Percentiles rank a stretch among this genome's conserved stretches.
Conservation (phyloP, 2,888 invertebrate genomes). For the Gibbula magus region DNA sequence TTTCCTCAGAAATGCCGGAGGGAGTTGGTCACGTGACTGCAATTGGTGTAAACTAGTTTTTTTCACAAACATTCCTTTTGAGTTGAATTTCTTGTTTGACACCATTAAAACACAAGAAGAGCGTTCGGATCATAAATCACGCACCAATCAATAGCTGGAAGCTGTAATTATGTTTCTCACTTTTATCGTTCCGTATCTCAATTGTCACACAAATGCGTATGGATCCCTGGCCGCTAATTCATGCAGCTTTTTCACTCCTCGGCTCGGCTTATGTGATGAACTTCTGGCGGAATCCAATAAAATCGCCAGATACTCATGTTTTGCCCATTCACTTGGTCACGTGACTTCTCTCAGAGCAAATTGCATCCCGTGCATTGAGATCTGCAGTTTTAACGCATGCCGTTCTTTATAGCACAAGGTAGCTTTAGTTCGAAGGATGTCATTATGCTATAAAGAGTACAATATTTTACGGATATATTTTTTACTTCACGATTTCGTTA, state of each 20-base stretch:
- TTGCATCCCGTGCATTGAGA: neutral
- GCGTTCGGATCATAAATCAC: neutral
- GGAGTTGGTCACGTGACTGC: too few species aligned
- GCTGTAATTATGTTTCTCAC: neutral
- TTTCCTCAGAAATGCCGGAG: too few species aligned
- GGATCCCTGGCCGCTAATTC: constrained; percentile 11
- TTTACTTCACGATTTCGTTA: too few species aligned
- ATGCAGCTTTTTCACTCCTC: neutral
- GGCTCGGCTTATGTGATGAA: neutral
- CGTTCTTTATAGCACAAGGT: too few species aligned
- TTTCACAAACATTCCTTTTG: neutral
- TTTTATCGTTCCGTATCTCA: neutral
- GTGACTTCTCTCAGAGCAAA: neutral
- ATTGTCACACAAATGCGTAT: constrained; percentile 21
- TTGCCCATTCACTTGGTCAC: neutral
- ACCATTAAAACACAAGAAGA: constrained; percentile 2
- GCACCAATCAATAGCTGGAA: neutral
- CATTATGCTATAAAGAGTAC: too few species aligned
- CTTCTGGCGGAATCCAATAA: neutral
- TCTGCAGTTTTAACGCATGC: too few species aligned
- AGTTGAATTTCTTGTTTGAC: neutral
- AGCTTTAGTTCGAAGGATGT: too few species aligned
- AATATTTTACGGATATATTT: too few species aligned
- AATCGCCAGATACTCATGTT: neutral
- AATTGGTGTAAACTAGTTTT: neutral